Percentiles rank a stretch among this genome's conserved stretches.
phyloP scores from a whole-genome alignment of 2,113 vertebrate species.

The Cyprinodon tularosa region DNA sequence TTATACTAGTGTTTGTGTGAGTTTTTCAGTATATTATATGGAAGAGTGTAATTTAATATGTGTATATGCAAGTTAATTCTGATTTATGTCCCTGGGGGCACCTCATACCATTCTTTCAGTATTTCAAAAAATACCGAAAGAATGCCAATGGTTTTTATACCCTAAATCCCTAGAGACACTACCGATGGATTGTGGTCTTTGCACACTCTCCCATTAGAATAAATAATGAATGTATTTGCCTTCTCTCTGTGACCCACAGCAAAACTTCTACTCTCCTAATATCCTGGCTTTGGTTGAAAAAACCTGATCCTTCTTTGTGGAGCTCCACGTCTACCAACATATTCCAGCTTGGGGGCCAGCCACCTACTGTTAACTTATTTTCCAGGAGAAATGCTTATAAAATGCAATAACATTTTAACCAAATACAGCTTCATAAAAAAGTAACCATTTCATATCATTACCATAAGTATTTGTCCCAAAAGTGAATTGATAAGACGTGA shows the following conservation, averaged over 20 bases:
- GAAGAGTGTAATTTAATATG: no score
- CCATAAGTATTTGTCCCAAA: conserved; percentile 25
- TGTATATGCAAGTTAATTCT: no score
- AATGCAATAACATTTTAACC: conserved; percentile 15
- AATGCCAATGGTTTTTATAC: no score
- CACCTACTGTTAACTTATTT: conserved; percentile 9
- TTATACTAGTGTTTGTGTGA: no score
- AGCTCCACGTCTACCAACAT: not conserved
- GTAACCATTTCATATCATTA: conserved; percentile 15
- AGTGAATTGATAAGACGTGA: conserved; percentile 48
- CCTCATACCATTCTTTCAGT: no score
- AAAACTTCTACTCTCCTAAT: not conserved
- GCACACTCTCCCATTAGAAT: not conserved
- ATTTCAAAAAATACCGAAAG: no score
- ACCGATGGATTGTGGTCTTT: not conserved
- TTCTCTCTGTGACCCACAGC: not conserved
- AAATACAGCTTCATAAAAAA: conserved; percentile 15
- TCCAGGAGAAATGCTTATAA: conserved; percentile 12
- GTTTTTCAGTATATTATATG: no score
- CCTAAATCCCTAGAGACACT: not conserved
- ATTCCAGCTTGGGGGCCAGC: not conserved
- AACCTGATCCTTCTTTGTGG: not conserved
- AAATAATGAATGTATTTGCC: not conserved
- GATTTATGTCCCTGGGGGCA: no score
- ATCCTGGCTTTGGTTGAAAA: not conserved